Evolutionary conservation across 1,140 invertebrate species (phyloP).

Genomic region (Pomacea maculata): DNA sequence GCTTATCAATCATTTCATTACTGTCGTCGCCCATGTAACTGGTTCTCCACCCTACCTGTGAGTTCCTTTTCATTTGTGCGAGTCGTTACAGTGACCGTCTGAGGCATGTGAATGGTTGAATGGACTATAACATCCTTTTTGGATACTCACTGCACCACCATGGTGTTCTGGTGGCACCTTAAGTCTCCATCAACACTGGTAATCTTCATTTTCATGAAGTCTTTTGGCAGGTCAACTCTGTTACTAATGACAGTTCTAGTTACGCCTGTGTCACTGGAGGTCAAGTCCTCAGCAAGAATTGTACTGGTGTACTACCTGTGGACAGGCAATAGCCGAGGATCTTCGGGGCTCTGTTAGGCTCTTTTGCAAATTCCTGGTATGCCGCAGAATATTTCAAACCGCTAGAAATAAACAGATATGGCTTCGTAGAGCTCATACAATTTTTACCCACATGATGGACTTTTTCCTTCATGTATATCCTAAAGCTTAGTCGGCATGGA

Average conservation of each 20-base stretch:
- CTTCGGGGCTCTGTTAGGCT: background rate
- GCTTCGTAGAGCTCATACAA: background rate
- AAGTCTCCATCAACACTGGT: background rate
- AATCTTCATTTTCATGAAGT: background rate
- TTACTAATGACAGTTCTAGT: no score
- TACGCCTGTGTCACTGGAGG: background rate
- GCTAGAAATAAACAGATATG: background rate
- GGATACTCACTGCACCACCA: constrained; percentile 7
- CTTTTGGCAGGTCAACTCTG: no score
- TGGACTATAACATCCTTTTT: constrained; percentile 12
- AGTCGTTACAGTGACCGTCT: background rate
- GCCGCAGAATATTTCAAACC: background rate
- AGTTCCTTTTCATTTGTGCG: constrained; percentile 5
- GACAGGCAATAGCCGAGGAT: background rate
- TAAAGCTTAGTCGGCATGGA: background rate
- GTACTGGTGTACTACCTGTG: background rate
- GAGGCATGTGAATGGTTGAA: background rate
- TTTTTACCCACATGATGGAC: background rate
- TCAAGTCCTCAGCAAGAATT: background rate
- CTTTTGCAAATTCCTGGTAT: background rate
- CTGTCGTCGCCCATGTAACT: constrained; percentile 5
- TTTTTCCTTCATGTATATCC: background rate
- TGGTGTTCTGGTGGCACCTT: background rate
- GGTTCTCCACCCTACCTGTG: background rate
- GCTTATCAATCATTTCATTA: background rate